Conservation (phyloP, 1,140 invertebrate genomes). For the Caenorhabditis latens region DNA sequence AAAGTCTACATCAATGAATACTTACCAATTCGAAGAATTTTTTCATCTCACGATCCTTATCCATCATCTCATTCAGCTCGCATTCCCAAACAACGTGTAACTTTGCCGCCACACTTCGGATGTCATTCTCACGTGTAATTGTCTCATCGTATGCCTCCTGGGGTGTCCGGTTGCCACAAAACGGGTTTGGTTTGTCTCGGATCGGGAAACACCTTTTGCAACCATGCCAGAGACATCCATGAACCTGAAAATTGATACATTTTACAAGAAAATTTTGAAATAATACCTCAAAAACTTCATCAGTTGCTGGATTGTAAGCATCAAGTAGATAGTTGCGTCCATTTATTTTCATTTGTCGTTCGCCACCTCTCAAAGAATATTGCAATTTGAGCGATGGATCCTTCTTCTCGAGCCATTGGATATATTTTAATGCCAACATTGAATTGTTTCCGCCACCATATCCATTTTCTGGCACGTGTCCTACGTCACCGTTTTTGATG, state of each 20-base stretch:
- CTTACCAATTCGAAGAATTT: background rate
- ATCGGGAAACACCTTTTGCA: background rate
- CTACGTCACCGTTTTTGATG: background rate
- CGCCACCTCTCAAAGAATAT: background rate
- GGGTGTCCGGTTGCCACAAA: background rate
- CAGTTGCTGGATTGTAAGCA: background rate
- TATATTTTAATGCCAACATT: background rate
- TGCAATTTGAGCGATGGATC: background rate
- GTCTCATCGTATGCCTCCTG: background rate
- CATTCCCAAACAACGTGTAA: background rate
- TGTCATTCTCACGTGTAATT: background rate
- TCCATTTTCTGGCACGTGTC: constrained; percentile 13
- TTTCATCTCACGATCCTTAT: background rate
- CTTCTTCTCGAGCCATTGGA: background rate
- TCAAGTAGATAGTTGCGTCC: background rate
- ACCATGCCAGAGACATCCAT: background rate
- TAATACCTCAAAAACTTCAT: background rate
- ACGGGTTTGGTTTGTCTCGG: background rate
- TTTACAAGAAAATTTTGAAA: background rate
- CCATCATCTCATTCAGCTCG: background rate
- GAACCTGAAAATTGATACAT: background rate
- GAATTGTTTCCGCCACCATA: background rate
- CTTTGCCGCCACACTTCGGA: background rate
- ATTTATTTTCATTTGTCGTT: background rate
- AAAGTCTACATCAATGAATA: background rate